Base-by-base conservation (phyloP, 2,797 vertebrate species). In the Micromesistius poutassou region DNA sequence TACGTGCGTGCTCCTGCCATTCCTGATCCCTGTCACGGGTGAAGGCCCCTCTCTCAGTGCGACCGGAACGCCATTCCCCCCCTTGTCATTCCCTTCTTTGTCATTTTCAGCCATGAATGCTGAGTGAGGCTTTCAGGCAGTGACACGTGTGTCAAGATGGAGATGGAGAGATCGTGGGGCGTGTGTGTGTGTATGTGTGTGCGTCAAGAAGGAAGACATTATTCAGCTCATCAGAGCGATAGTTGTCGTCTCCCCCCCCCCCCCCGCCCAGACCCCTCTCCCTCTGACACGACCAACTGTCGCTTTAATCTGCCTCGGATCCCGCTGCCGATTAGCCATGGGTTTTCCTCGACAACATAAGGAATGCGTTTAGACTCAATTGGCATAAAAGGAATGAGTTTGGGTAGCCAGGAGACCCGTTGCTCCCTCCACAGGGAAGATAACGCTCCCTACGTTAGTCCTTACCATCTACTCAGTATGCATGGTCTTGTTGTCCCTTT, bases 271-370 rank as follows among this genome's bases (percentile, higher is more conserved):
- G 1, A 6, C 77, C 75, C 80, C 84, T 40, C 82, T 78, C 46
- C 76, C 38, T 78, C 75, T 78, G 83, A 88, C 84, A 79, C 74
- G 78, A 79, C 85, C 81, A 82, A 87, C 88, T 82, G 86, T 85
- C 86, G 84, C 78, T 74, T 89, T 86, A n/a, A 91, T 93, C 87
- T 85, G 83, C 81, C 81, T 87, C 78, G 85, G 88, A 88, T 91
- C 87, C n/a, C 84, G 75, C 78, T 73, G 78, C 86, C 89, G 91
- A 91, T 91, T 88, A 91, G 75, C 80, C 87, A 90, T 84, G 83
- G 79, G 87, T 90, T 86, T 62, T 50, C 5, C 50, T 62, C 8
- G 19, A 4, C 50, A 22, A 62, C 22, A n/a, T 62, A 62, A 62
- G 50, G 50, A n/a, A 50, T 16, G 46, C 13, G 19, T 62, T 62